Percentiles rank a stretch among this genome's conserved stretches.
phyloP scores from a whole-genome alignment of 2,797 vertebrate species.

The Myotis pilosus region DNA sequence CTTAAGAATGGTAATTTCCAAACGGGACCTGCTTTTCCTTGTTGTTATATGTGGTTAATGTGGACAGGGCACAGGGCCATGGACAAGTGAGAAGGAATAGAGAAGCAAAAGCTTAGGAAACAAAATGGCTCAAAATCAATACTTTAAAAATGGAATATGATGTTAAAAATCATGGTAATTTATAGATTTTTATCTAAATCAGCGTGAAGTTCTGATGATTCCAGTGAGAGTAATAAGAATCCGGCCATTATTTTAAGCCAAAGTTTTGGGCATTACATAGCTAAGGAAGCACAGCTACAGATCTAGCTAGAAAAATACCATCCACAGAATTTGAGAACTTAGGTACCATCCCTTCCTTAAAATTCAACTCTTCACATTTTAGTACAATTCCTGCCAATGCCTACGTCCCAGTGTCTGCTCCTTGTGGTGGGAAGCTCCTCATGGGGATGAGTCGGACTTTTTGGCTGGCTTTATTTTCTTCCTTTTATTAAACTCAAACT shows the following conservation, averaged over 20 bases:
- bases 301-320: background rate
- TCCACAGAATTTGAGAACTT: background rate
- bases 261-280: background rate
- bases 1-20: background rate
- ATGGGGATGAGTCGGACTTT: background rate
- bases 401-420: background rate
- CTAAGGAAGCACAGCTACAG: background rate
- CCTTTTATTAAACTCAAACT: background rate
- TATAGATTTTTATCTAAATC: constrained; percentile 6
- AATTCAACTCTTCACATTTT: background rate
- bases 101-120: constrained; percentile 1
- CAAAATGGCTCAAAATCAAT: background rate
- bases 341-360: background rate
- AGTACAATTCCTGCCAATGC: background rate
- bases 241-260: constrained; percentile 13
- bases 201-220: background rate
- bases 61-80: background rate
- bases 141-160: background rate
- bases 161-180: background rate
- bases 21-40: background rate
- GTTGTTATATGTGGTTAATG: background rate
- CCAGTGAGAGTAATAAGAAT: background rate
- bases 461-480: background rate
- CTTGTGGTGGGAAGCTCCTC: background rate
- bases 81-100: background rate